These are phyloP conservation scores for Cistogaster globosa DNA, from an alignment of 2,888 invertebrate species.

Conservation along the genomic window DNA sequence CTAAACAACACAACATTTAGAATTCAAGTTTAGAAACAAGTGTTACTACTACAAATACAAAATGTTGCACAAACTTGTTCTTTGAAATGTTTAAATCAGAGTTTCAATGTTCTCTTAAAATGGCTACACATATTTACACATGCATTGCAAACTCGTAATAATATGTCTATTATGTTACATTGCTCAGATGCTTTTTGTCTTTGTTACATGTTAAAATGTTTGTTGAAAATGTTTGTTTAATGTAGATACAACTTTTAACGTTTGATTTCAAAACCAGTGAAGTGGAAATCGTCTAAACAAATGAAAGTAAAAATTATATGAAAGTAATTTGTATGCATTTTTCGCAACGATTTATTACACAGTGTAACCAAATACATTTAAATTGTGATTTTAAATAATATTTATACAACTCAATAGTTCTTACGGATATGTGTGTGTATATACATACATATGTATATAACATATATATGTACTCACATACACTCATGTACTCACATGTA, in stretches of 20 bases:
- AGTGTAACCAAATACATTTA: no score
- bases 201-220: not conserved
- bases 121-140: not conserved
- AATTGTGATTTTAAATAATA: no score
- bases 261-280: slow-evolving; percentile 81
- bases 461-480: no score
- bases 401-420: no score
- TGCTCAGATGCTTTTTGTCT: not conserved
- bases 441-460: no score
- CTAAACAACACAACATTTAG: not conserved
- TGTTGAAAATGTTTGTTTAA: not conserved
- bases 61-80: slow-evolving; percentile 14
- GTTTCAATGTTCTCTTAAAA: not conserved
- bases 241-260: slow-evolving; percentile 61
- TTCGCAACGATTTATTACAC: not conserved
- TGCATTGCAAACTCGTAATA: slow-evolving; percentile 8
- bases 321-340: not conserved
- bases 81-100: not conserved
- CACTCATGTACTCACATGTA: no score
- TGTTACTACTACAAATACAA: not conserved
- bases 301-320: slow-evolving; percentile 59
- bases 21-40: not conserved
- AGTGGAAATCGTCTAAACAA: slow-evolving; percentile 75
- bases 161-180: slow-evolving; percentile 2
- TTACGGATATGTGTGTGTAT: no score